Evolutionary conservation across 1,140 invertebrate species (phyloP), one percentile per base, ranked within the genome.

Genomic region (Drosophila eugracilis): DNA sequence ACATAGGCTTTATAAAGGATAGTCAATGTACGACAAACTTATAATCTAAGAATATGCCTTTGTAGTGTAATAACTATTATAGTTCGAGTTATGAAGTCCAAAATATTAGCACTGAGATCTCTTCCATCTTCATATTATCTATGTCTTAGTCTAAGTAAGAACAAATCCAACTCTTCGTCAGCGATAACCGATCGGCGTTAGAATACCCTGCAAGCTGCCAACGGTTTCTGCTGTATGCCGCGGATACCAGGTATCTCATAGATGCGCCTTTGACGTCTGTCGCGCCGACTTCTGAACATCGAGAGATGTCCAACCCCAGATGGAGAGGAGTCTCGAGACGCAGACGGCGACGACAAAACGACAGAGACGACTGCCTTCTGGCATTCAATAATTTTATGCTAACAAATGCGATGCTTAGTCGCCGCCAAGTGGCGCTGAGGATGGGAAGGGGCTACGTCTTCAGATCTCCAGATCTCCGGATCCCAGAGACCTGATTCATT

Each of bases 331-430:
- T 55, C 62, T 37, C 66, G 60, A 71, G 60, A 62, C 62, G 58
- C 69, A 73, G 54, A 63, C 50, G 63, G 50, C 75, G 81, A 55
- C 73, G 77, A 53, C 62, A 78, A 12, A 63, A n/a, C n/a, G n/a
- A 76, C 74, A 75, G 54, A 63, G 77, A 49, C 69, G 83, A 77
- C 80, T 85, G 30, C 30, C 10, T 32, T 50, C 59, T 80, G 78
- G 79, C 89, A 83, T 90, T 85, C 85, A 90, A 90, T 90, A 90
- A 90, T 90, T 86, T 90, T 90, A 90, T 90, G 89, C 78, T 90
- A 90, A 90, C 85, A 83, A 90, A 90, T 89, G 77, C 83, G 65
- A 69, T 52, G 65, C 47, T 12, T 36, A 69, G 65, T 67, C 30
- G 75, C 70, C 75, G 79, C 79, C 66, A 81, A 77, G 81, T 88